Conservation (phyloP, 2,888 invertebrate species). For the Eledone cirrhosa region DNA sequence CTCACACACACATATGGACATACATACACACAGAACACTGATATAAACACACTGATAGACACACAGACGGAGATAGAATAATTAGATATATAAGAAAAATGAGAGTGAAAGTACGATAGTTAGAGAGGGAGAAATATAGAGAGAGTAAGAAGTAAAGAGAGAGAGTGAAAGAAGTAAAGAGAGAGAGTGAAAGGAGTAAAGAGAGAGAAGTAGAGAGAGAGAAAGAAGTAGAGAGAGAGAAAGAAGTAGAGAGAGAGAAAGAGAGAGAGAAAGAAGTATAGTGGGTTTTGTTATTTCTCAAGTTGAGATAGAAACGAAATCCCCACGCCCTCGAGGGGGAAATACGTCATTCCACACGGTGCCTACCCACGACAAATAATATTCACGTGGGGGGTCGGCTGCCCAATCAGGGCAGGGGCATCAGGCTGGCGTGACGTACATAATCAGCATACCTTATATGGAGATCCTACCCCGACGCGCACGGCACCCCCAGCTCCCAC, state of each 20-base stretch:
- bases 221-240: neutral
- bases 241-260: neutral
- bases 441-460: slow-evolving; percentile 29
- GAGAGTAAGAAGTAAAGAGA: too few species aligned
- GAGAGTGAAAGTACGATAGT: neutral
- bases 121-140: neutral
- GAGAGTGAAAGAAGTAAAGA: neutral
- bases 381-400: slow-evolving; percentile 29
- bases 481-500: neutral
- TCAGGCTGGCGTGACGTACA: slow-evolving; percentile 28
- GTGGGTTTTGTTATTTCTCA: slow-evolving; percentile 18
- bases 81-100: neutral
- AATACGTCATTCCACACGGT: slow-evolving; percentile 27
- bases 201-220: neutral
- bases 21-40: neutral
- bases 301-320: slow-evolving; percentile 21
- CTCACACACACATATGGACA: neutral
- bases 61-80: neutral
- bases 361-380: slow-evolving; percentile 30
- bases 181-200: neutral
- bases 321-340: slow-evolving; percentile 29
- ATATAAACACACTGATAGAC: neutral
- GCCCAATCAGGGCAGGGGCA: slow-evolving; percentile 30
- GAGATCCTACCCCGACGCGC: slow-evolving; percentile 21
- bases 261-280: neutral